These are phyloP conservation scores for Sminthurides aquaticus DNA, from an alignment of 2,888 invertebrate species.

Conservation along the genomic window DNA sequence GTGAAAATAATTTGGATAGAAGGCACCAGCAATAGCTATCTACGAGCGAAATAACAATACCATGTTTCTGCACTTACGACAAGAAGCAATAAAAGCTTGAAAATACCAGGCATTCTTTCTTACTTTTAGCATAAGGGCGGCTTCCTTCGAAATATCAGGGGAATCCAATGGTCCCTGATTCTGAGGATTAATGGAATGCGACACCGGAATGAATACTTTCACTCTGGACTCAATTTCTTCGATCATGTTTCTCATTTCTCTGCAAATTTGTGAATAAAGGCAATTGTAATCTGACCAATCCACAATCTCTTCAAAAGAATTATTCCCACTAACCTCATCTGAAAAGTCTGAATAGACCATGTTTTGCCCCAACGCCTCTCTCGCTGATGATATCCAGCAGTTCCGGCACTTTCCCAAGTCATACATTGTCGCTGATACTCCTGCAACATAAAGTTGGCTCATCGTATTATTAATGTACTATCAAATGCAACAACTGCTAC, in stretches of 20 bases:
- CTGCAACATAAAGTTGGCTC: not conserved
- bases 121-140: constrained; percentile 38
- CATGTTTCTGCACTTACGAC: no score
- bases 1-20: constrained; percentile 86
- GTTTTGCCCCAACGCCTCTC: constrained; percentile 32
- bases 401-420: not conserved
- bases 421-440: not conserved
- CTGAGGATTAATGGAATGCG: constrained; percentile 6
- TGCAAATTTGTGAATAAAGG: constrained; percentile 34
- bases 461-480: not conserved
- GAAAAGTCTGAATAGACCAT: constrained; percentile 29
- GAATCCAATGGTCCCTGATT: constrained; percentile 1
- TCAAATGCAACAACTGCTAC: not conserved
- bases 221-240: constrained; percentile 64
- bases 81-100: not conserved
- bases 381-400: not conserved
- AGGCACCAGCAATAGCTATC: constrained; percentile 73
- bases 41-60: constrained; percentile 45
- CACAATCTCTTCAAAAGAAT: not conserved
- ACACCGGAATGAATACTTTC: constrained; percentile 48
- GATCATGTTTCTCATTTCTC: constrained; percentile 65
- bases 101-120: not conserved
- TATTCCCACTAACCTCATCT: constrained; percentile 33
- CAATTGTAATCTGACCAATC: no score
- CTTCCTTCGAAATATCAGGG: constrained; percentile 30